Base-by-base conservation (phyloP, 23 tunicate genomes). In the Corella eumyota region DNA sequence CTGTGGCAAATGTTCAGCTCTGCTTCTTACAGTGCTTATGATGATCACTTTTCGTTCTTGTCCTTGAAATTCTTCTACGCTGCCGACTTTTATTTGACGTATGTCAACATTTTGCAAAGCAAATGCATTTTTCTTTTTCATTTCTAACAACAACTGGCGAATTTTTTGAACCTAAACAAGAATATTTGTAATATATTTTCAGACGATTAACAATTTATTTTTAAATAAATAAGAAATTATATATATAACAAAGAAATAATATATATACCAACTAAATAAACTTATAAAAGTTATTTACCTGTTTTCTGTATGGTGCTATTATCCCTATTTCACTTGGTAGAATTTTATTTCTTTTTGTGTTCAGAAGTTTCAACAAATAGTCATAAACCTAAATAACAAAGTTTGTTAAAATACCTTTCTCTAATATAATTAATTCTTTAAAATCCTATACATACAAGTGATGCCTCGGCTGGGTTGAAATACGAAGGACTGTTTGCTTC, bases 241-340 rank as follows among this genome's bases (percentile, higher is more conserved):
- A n/a, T n/a, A n/a, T n/a, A n/a, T n/a, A n/a, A n/a, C n/a, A n/a
- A n/a, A n/a, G n/a, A n/a, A n/a, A n/a, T n/a, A n/a, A n/a, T n/a
- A n/a, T n/a, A n/a, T n/a, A n/a, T n/a, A n/a, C n/a, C n/a, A n/a
- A n/a, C n/a, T n/a, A n/a, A n/a, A 19, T 23, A 37, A 36, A 30
- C 5, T 28, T 59, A 11, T 9, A 28, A 25, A 59, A 59, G 40
- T 29, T 25, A 11, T 25, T 68, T 32, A 73, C 88, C 70, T 88
- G 96, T 50, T 88, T 72, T 26, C 74, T 70, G 77, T 88, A 88
- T 2, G 96, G 96, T 13, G 88, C 61, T 21, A 88, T 72, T 27
- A 88, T 61, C 27, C 85, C 85, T 36, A 85, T 85, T 13, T 85
- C 65, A 9, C 45, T 47, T 2, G 80, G 59, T 33, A 47, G 45